Evolutionary conservation across 1,140 invertebrate genomes (phyloP).

Genomic region (Apis dorsata): DNA sequence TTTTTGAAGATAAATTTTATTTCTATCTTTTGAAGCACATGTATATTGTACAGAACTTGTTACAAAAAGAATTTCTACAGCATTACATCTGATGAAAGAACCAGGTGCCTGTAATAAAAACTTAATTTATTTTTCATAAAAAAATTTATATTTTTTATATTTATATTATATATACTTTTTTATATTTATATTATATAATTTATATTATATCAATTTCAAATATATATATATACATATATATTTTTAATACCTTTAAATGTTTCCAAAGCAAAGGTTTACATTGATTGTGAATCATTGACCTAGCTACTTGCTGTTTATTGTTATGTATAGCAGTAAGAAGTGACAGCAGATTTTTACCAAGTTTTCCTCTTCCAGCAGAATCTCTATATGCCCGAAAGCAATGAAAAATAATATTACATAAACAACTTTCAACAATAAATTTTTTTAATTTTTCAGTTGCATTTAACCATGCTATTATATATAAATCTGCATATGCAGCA

Average conservation of each 20-base stretch:
- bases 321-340: constrained; percentile 57
- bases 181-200: background rate
- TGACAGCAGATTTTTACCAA: constrained; percentile 59
- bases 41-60: constrained; percentile 40
- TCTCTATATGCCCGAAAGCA: constrained; percentile 59
- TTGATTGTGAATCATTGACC: constrained; percentile 42
- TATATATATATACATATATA: too few relatives aligned
- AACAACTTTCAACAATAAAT: constrained; percentile 57
- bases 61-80: constrained; percentile 62
- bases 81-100: constrained; percentile 59
- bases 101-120: constrained; percentile 53
- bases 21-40: constrained; percentile 1
- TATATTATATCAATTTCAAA: too few relatives aligned
- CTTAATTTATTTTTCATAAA: background rate
- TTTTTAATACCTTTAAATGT: constrained; percentile 60
- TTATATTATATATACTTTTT: background rate
- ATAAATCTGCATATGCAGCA: constrained; percentile 57
- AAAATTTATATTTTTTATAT: background rate
- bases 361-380: constrained; percentile 37
- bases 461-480: constrained; percentile 44
- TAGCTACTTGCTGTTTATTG: constrained; percentile 29
- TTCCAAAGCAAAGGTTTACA: constrained; percentile 56
- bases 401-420: constrained; percentile 59
- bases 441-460: constrained; percentile 41
- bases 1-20: constrained; percentile 37